Evolutionary conservation across 1,140 invertebrate genomes (phyloP), one percentile per base, ranked within the genome.

Genomic region (Melanaphis sacchari): DNA sequence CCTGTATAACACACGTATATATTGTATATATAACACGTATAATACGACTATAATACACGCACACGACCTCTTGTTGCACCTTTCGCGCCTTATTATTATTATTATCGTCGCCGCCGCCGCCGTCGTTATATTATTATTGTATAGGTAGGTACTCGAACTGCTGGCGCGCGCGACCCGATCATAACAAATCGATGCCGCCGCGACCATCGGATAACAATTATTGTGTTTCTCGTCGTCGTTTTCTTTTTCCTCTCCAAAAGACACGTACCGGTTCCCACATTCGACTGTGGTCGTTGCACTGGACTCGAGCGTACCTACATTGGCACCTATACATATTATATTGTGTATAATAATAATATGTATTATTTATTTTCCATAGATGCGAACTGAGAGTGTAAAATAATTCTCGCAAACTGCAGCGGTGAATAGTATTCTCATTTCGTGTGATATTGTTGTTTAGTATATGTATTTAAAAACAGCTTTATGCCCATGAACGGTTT

Each of bases 171-270:
- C 88, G 88, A 89, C 88, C 88, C 88, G 88, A 89, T 89, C 88
- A 89, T 54, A 89, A 89, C 88, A 89, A 89, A 89, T 89, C 88
- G 88, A 89, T 54, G 88, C 88, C 88, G 88, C 49, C 87, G 46
- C 87, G n/a, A 54, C 88, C 88, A 89, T 89, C 88, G 88, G 88
- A 89, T 89, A 89, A 89, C 88, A 89, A 89, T 89, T 89, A 89
- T 89, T 54, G 88, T 89, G 88, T 89, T 54, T 40, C 88, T 54
- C 88, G 46, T 54, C 46, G 88, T 49, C 43, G 46, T 52, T 89
- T 24, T 52, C 22, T 89, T 89, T 41, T 85, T 89, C 36, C 88
- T 54, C 87, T 38, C 87, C 88, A 26, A 40, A 89, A 49, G 49
- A 89, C 88, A 38, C 87, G 49, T 54, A 89, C 88, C 46, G 49